These are phyloP conservation scores for Oscheius sp. DNA, from an alignment of 2,888 invertebrate genomes.

Conservation along the genomic window DNA sequence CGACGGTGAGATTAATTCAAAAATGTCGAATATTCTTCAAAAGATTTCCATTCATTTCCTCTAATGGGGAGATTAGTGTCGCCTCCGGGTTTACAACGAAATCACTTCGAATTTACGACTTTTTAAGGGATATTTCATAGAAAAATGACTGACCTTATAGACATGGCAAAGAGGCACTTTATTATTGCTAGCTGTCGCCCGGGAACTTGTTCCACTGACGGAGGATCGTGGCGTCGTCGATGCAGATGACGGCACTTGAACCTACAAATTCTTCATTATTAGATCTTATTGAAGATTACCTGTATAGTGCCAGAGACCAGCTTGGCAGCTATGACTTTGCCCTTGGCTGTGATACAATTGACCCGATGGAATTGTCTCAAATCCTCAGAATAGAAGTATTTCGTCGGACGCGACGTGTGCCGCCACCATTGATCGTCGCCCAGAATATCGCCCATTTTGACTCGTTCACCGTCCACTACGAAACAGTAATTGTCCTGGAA, in stretches of 20 bases:
- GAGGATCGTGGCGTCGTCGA: constrained; percentile 51
- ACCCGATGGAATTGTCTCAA: constrained; percentile 71
- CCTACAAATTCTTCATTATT: not conserved
- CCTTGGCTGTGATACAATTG: constrained; percentile 69
- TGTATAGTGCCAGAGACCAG: constrained; percentile 45
- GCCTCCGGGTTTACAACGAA: not conserved
- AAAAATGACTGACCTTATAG: constrained; percentile 58
- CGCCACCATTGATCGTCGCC: constrained; percentile 73
- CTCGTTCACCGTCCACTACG: constrained; percentile 72
- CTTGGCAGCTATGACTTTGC: constrained; percentile 61
- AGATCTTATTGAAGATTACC: not conserved
- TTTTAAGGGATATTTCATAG: not conserved
- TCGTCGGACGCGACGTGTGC: constrained; percentile 72
- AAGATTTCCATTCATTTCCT: too few species aligned
- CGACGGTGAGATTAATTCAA: too few species aligned
- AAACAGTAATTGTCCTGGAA: constrained; percentile 73
- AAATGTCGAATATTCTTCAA: too few species aligned
- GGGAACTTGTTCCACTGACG: constrained; percentile 53
- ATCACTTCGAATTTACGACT: constrained; percentile 9
- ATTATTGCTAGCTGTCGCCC: constrained; percentile 35
- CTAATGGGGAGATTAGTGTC: not conserved
- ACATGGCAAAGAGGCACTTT: constrained; percentile 66
- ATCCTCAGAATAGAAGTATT: constrained; percentile 72
- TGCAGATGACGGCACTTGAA: constrained; percentile 40
- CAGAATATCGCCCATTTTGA: constrained; percentile 71